phyloP scores from a whole-genome alignment of 2,113 vertebrate species.

The Gavia stellata region DNA sequence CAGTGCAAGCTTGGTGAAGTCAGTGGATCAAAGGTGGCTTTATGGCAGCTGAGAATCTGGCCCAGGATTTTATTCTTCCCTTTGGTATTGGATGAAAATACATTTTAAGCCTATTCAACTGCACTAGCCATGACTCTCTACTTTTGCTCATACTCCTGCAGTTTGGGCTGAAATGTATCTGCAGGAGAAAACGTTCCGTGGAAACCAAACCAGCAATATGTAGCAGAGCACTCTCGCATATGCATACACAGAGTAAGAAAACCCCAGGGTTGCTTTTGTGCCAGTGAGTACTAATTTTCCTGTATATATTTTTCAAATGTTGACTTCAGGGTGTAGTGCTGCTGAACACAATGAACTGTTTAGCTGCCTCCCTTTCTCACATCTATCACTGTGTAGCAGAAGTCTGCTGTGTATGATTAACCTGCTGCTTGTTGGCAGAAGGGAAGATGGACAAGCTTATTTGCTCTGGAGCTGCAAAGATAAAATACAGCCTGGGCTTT shows the following conservation, averaged over 20 bases:
- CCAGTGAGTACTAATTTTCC: neutral
- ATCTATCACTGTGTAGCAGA: neutral
- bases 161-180: neutral
- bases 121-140: rapidly evolving
- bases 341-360: neutral
- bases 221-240: neutral
- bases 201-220: rapidly evolving
- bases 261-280: neutral
- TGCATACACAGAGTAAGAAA: neutral
- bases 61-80: neutral
- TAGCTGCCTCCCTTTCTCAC: neutral
- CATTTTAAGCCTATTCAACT: neutral
- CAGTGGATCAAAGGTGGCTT: neutral
- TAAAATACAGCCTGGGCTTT: neutral
- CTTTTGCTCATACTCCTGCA: neutral
- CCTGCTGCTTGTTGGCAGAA: neutral
- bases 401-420: neutral
- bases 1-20: neutral
- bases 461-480: neutral
- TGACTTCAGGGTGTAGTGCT: neutral
- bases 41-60: neutral
- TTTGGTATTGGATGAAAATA: neutral
- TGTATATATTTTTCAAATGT: neutral
- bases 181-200: neutral
- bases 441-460: neutral